These are phyloP conservation scores for Rhabdophis nuchalis DNA, from an alignment of 2,797 vertebrate species.

Conservation along the genomic window DNA sequence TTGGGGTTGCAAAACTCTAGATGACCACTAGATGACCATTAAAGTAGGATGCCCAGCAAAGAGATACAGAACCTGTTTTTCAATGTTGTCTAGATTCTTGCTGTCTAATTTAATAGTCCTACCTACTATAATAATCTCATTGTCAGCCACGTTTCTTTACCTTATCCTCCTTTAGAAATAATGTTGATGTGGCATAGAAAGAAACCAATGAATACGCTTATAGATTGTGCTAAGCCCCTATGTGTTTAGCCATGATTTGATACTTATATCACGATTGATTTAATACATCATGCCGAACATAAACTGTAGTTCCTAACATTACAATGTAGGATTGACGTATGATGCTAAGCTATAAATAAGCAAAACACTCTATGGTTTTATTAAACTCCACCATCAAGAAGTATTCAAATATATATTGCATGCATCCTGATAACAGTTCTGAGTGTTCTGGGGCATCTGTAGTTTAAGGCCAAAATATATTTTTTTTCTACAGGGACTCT, in stretches of 20 bases:
- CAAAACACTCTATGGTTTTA: neutral
- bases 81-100: neutral
- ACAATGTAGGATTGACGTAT: neutral
- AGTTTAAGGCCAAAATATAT: neutral
- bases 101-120: neutral
- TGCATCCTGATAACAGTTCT: neutral
- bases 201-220: neutral
- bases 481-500: no score
- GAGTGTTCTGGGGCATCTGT: neutral
- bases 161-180: neutral
- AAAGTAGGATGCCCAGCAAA: no score
- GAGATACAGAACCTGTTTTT: neutral
- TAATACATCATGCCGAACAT: neutral
- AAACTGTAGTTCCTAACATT: neutral
- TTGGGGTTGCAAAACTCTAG: neutral
- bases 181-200: neutral
- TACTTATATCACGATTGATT: neutral
- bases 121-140: neutral
- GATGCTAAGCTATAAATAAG: neutral
- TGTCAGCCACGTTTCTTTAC: neutral
- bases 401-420: neutral
- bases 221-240: neutral
- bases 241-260: neutral
- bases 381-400: neutral
- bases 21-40: neutral